Evolutionary conservation across 2,797 vertebrate genomes (phyloP), one percentile per base, ranked within the genome.

Genomic region (Sebastes elongatus): DNA sequence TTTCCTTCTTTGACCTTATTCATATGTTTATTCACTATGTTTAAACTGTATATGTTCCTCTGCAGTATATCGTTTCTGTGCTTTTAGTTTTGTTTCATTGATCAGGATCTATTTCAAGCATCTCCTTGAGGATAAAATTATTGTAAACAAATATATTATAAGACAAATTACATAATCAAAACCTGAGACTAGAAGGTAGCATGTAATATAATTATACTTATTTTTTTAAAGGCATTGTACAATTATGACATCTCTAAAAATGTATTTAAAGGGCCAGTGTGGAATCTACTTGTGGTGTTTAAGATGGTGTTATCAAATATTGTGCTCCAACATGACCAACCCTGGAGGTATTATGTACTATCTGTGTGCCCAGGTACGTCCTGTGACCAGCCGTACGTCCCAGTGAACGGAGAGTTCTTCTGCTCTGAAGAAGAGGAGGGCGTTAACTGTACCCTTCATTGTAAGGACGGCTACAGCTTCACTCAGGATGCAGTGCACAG

Each of bases 391-490:
- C 97, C 97, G 1, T 98, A 98, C 55, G 88, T 95, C 52, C 98
- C 98, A 2, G 87, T 96, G 20, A 98, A 99, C 67, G 98, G 97
- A 38, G 92, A 98, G 87, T 99, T 98, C 83, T 49, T 94, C 49
- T 99, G 98, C 80, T 83, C 83, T 14, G 96, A 97, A 62, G 94
- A 97, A 33, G 96, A 95, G 27, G 72, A 62, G 7, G 97, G 98
- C 6, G 94, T 98, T 23, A 99, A 98, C 76, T 99, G 98, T 63
- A 97, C 96, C 0, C 93, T 99, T 76, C 91, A 80, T 38, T 99
- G 98, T 85, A 95, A 95, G 74, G 96, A 97, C 0, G 98, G 98
- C 57, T 99, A 98, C 88, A 98, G 97, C 88, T 95, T 99, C 85
- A 96, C 97, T 81, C 97, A 97, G 86, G 96, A 97, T 14, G 96